Conservation (phyloP, 92 coral and sea anemone genomes). For the Montipora capitata region DNA sequence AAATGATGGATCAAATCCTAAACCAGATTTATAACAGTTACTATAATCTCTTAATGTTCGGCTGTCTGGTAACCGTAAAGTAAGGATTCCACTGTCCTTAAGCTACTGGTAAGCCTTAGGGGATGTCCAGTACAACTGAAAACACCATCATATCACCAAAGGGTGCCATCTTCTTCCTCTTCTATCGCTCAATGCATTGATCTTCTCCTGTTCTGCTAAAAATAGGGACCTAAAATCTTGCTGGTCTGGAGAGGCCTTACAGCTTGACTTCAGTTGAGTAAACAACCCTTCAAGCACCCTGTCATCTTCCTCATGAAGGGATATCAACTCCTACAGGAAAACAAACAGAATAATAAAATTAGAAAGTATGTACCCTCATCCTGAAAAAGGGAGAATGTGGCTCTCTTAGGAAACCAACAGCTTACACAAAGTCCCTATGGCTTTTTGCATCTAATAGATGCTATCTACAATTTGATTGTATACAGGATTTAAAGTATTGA, state of each 20-base stretch:
- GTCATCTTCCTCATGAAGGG: background rate
- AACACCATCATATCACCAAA: slow-evolving; percentile 53
- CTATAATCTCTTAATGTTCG: slow-evolving; percentile 52
- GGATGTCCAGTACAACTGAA: slow-evolving; percentile 49
- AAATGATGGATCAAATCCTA: slow-evolving; percentile 51
- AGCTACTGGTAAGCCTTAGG: slow-evolving; percentile 55
- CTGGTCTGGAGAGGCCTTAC: background rate
- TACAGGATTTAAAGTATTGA: too few species aligned
- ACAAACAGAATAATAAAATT: too few species aligned
- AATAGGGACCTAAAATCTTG: too few species aligned
- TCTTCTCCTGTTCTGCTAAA: slow-evolving; percentile 27
- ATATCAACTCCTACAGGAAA: too few species aligned
- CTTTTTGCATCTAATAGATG: too few species aligned
- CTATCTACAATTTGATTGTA: too few species aligned
- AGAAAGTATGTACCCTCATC: too few species aligned
- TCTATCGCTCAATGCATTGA: slow-evolving; percentile 2
- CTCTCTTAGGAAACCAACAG: too few species aligned
- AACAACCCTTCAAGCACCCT: too few species aligned
- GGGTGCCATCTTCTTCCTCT: slow-evolving; percentile 66
- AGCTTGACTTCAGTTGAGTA: too few species aligned
- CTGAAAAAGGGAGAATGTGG: too few species aligned
- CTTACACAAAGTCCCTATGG: too few species aligned
- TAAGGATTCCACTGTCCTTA: slow-evolving; percentile 32
- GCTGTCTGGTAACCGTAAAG: slow-evolving; percentile 27
- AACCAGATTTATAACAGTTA: slow-evolving; percentile 41